Evolutionary conservation across 1,140 invertebrate species (phyloP), one percentile per base, ranked within the genome.

Genomic region (Aphelinus atriplicis): DNA sequence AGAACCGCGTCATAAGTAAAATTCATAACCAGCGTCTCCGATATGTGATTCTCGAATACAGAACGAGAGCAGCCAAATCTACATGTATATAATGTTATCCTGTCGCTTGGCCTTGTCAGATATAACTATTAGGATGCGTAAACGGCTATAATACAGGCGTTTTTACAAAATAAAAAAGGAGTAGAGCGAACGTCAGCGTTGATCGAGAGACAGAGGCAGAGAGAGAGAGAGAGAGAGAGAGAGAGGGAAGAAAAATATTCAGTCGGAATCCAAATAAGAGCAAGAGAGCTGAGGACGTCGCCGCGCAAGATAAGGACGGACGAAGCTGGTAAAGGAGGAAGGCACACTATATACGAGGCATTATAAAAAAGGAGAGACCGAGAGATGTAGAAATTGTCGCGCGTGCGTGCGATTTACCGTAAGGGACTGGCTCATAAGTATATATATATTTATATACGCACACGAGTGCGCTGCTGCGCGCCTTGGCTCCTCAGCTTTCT

Each of bases 351-450:
- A 58, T 9, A 58, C 56, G 56, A 10, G 51, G 42, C 3, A 51
- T 43, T 60, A 47, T 3, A 6, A 45, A 42, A 1, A 64, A 45
- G 48, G 72, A 26, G 45, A 46, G 55, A 57, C 48, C 57, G 46
- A 66, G 58, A 47, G 50, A 61, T 50, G 53, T 42, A 75, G 67
- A 75, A 70, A 70, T 74, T 74, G 72, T 74, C 72, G 73, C 60
- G 73, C 42, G 72, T 68, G 58, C 43, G 65, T 51, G 45, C 58
- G 73, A 70, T 75, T 75, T 75, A 75, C 73, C 73, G 73, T 75
- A 69, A 69, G 66, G 73, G 64, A 74, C 43, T 10, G 48, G 57
- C 53, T 47, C 7, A 71, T 26, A 26, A 26, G 26, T 26, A 26
- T 26, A 26, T 26, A 26, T 26, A 26, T 26, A 26, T 26, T 26